Evolutionary conservation across 2,888 invertebrate species (phyloP).

Genomic region (Pandemis heparana): DNA sequence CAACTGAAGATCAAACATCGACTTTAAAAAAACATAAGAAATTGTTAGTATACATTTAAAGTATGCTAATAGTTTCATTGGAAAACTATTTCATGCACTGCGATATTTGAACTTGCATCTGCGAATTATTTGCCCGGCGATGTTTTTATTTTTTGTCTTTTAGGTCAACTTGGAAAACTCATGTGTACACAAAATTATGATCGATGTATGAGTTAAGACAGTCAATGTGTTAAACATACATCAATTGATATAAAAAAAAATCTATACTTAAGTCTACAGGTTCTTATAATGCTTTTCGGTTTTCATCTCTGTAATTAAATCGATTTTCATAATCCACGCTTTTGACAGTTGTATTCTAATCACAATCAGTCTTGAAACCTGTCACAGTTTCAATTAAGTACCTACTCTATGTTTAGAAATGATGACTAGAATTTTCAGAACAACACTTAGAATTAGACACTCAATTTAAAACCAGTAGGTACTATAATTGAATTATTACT

Average conservation of each 20-base stretch:
- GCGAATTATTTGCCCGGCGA: constrained; percentile 63
- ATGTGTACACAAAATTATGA: neutral
- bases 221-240: neutral
- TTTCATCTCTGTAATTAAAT: neutral
- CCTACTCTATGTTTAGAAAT: neutral
- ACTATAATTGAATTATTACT: no score
- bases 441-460: no score
- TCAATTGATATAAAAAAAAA: neutral
- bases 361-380: no score
- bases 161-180: neutral
- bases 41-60: constrained; percentile 28
- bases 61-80: constrained; percentile 34
- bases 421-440: neutral
- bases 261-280: neutral
- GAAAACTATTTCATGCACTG: constrained; percentile 40
- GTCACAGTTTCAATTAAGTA: no score
- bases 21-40: neutral
- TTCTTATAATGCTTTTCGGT: neutral
- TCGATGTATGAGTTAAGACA: neutral
- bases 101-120: constrained; percentile 48
- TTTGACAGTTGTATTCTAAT: no score
- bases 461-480: no score
- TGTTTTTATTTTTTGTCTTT: constrained; percentile 38
- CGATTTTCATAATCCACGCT: no score
- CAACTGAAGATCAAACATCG: neutral